Base-by-base conservation (phyloP, 2,113 vertebrate species). In the Tricholaema leucomelas region DNA sequence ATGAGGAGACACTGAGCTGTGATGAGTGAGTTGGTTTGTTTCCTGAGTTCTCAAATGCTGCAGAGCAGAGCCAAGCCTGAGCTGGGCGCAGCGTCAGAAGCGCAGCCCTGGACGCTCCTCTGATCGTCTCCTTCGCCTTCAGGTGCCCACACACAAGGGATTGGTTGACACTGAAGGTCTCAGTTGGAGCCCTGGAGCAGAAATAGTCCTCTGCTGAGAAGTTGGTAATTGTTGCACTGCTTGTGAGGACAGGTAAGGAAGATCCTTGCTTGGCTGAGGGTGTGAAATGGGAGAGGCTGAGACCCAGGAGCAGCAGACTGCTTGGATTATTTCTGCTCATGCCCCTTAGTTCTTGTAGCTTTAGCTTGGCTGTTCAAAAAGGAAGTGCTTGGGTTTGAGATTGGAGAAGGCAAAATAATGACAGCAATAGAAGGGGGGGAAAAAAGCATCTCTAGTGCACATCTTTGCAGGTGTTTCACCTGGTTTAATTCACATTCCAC, bases 401-500 rank as follows among this genome's bases (percentile, higher is more conserved):
- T 70, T 44, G 15, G 42, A 44, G 42, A 44, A 44, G 42, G 42
- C 16, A 44, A 44, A 44, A 44, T 17, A 44, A 15, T 44, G 7
- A 44, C 16, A 44, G 42, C 17, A 44, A 44, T 18, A 44, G 3
- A 44, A n/a, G n/a, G 38, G 38, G 38, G 13, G 38, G 42, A 18
- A 44, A 44, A 44, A 44, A 44, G 17, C 17, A 18, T 44, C 42
- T 44, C 42, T 44, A 44, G 42, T 44, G 42, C 42, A 44, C 42
- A 44, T 44, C 42, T 44, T 44, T 44, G 42, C 42, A 44, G 42
- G 42, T 44, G 17, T 44, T 44, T 44, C 6, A 44, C 79, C 54
- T 91, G 24, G 88, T 96, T 96, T 93, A 97, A 97, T 96, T 96
- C 61, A 94, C 93, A 94, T 93, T 93, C 74, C 23, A 58, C 74